phyloP scores from a whole-genome alignment of 2,888 invertebrate species.

The Netelia fuscicornis region DNA sequence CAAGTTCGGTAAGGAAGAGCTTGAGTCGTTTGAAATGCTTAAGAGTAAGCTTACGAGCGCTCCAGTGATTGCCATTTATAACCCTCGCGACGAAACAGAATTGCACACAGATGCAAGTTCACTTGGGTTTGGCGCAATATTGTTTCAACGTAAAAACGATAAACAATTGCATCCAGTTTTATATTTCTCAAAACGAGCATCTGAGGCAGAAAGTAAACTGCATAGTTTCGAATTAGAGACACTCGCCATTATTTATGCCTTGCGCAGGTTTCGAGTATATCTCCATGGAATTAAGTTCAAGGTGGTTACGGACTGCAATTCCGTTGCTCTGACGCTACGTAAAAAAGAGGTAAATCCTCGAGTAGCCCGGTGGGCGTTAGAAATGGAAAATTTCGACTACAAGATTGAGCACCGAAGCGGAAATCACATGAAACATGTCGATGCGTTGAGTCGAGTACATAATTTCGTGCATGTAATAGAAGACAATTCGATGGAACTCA shows the following conservation, averaged over 20 bases:
- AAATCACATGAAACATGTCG: conserved; percentile 74
- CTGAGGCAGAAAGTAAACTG: conserved; percentile 73
- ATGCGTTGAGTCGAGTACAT: conserved; percentile 70
- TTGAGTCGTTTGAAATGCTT: conserved; percentile 50
- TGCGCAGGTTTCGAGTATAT: conserved; percentile 75
- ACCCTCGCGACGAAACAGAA: conserved; percentile 43
- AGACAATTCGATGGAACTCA: conserved; percentile 65
- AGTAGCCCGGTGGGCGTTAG: conserved; percentile 75
- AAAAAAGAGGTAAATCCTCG: conserved; percentile 77
- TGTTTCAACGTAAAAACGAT: conserved; percentile 77
- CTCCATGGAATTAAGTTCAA: conserved; percentile 62
- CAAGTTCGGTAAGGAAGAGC: conserved; percentile 48
- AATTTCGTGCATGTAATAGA: conserved; percentile 57
- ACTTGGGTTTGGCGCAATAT: conserved; percentile 76
- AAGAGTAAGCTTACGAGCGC: conserved; percentile 47
- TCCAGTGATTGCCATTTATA: conserved; percentile 65
- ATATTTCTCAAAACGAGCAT: conserved; percentile 78
- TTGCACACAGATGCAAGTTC: conserved; percentile 79
- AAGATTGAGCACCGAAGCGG: conserved; percentile 71
- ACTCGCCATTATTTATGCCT: conserved; percentile 69
- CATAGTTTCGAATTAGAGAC: conserved; percentile 80
- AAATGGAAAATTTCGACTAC: conserved; percentile 73
- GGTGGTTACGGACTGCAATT: conserved; percentile 29
- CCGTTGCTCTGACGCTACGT: conserved; percentile 63
- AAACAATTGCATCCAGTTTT: conserved; percentile 76